phyloP scores from a whole-genome alignment of 1,140 invertebrate genomes.

The Trypoxylus dichotomus region DNA sequence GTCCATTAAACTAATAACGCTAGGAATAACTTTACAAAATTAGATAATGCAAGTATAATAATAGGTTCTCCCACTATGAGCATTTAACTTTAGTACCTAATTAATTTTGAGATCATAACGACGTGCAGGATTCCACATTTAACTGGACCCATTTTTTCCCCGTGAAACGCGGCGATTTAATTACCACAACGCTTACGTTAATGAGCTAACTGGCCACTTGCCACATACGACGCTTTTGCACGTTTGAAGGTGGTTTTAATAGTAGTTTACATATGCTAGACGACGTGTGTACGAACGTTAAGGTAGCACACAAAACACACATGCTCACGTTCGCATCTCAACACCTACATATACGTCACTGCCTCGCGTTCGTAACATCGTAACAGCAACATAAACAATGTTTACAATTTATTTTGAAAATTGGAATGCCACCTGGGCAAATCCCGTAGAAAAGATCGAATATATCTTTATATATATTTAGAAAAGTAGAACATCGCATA shows the following conservation, averaged over 20 bases:
- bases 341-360: no score
- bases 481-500: no score
- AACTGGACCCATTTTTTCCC: neutral
- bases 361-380: neutral
- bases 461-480: no score
- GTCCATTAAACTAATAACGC: no score
- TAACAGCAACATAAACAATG: neutral
- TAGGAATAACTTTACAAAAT: no score
- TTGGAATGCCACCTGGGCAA: neutral
- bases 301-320: neutral
- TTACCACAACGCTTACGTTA: neutral
- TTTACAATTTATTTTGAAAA: neutral
- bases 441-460: neutral
- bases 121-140: no score
- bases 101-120: no score
- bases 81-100: no score
- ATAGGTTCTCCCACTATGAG: no score
- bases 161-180: neutral
- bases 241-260: neutral
- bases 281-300: neutral
- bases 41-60: no score
- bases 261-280: neutral
- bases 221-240: neutral
- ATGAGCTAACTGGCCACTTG: neutral
- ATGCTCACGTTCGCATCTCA: neutral